Evolutionary conservation across 2,888 invertebrate genomes (phyloP), one percentile per base, ranked within the genome.

Genomic region (Callimorpha dominula): DNA sequence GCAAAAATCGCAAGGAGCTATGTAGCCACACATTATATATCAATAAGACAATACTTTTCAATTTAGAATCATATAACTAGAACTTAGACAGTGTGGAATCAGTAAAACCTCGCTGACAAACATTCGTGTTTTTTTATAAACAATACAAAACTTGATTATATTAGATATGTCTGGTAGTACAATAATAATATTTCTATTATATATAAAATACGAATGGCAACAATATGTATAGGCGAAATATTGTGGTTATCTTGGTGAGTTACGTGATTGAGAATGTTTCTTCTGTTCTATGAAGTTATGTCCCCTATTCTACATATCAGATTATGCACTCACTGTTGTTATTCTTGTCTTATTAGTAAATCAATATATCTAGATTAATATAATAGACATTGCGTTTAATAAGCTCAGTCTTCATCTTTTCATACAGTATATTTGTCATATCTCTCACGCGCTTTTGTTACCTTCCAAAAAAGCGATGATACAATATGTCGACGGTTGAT

Each of bases 111-210:
- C 8, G 4, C 43, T 46, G 43, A 46, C 9, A 46, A 46, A 46
- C 6, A 46, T 8, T 6, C 31, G 14, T 31, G 60, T 60, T 60
- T 60, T 57, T 15, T 60, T 1, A 9, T 46, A 8, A 46, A 46
- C 43, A 46, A 46, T 8, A 46, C 9, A 31, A 31, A 12, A 57
- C 31, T 12, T 60, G 60, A 31, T 31, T 60, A 31, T 31, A 60
- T 60, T 31, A 31, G 12, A 20, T 60, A 57, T 31, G 7, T 60
- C 60, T 60, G 60, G 60, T 31, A 60, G 60, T 60, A 60, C 20
- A 60, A 60, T 60, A 57, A 57, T 57, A 60, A 31, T 42, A 42
- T 42, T 67, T 54, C 11, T n/a, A 54, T 72, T 68, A 49, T 82
- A 74, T 42, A 40, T 68, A 12, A 17, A 52, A 66, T 65, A 66